Evolutionary conservation across 2,888 invertebrate genomes (phyloP).

Genomic region (Polydesmus complanatus): DNA sequence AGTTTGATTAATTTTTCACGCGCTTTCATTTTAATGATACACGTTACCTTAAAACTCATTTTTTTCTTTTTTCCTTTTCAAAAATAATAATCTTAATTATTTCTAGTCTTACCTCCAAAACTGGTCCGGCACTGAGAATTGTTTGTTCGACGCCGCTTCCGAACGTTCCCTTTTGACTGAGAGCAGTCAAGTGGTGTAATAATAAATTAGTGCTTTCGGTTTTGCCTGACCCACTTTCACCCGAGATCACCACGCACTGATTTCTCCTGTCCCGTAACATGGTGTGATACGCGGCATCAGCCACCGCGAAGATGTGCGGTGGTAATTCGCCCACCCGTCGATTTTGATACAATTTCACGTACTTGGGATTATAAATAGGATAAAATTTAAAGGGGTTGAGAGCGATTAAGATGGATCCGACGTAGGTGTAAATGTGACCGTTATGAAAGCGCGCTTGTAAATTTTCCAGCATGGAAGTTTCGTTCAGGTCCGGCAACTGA

Average conservation of each 20-base stretch:
- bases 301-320: conserved; percentile 93
- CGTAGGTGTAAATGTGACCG: conserved; percentile 91
- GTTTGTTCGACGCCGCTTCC: conserved; percentile 95
- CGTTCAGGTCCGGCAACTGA: conserved; percentile 87
- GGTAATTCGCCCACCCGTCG: conserved; percentile 79
- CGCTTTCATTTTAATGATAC: too few species aligned
- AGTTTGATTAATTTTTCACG: too few species aligned
- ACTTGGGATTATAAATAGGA: conserved; percentile 95
- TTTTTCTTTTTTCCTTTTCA: too few species aligned
- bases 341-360: conserved; percentile 89
- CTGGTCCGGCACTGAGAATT: conserved; percentile 87
- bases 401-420: conserved; percentile 87
- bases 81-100: too few species aligned
- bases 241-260: conserved; percentile 89
- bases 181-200: conserved; percentile 82
- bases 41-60: too few species aligned
- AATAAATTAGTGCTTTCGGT: conserved; percentile 93
- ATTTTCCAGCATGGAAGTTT: conserved; percentile 81
- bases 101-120: conserved; percentile 66
- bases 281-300: conserved; percentile 83
- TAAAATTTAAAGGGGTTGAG: conserved; percentile 71
- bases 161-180: conserved; percentile 85
- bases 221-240: conserved; percentile 90
- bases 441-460: conserved; percentile 72
- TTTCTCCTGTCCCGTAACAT: conserved; percentile 83